Evolutionary conservation across 2,888 invertebrate genomes (phyloP).

Genomic region (Automeris io): DNA sequence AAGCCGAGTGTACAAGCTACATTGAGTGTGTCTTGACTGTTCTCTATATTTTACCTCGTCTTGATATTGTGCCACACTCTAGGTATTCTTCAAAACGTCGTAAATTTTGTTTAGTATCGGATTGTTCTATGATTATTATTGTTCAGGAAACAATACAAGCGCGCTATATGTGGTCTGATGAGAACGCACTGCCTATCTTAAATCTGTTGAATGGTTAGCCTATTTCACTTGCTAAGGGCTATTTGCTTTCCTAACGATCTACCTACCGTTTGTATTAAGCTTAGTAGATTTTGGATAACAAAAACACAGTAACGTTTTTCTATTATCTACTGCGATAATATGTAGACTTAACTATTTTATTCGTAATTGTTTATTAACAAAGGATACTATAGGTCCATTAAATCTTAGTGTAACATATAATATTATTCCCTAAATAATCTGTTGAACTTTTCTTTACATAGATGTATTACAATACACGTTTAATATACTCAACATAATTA

Average conservation of each 20-base stretch:
- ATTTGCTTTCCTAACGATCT: conserved; percentile 6
- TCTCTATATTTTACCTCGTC: conserved; percentile 65
- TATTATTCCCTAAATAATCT: too few relatives aligned
- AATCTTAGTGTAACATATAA: too few relatives aligned
- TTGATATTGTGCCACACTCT: conserved; percentile 52
- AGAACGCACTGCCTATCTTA: conserved; percentile 12
- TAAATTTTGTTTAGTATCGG: conserved; percentile 57
- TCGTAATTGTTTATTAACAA: too few relatives aligned
- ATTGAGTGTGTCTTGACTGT: conserved; percentile 58
- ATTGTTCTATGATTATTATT: conserved; percentile 34
- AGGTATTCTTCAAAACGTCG: conserved; percentile 59
- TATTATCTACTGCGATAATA: too few relatives aligned
- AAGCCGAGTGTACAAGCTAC: too few relatives aligned
- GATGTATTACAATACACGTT: too few relatives aligned
- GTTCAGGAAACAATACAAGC: conserved; percentile 42
- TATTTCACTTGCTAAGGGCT: conserved; percentile 1
- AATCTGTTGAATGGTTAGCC: conserved; percentile 5
- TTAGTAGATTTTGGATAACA: too few relatives aligned
- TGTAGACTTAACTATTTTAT: too few relatives aligned
- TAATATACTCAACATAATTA: too few relatives aligned
- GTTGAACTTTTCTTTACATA: too few relatives aligned
- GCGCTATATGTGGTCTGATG: conserved; percentile 12
- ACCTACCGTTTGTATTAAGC: background rate
- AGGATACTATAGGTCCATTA: too few relatives aligned
- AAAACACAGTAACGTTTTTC: too few relatives aligned